Conservation (phyloP, 1,140 invertebrate species). For the Carposina sasakii region DNA sequence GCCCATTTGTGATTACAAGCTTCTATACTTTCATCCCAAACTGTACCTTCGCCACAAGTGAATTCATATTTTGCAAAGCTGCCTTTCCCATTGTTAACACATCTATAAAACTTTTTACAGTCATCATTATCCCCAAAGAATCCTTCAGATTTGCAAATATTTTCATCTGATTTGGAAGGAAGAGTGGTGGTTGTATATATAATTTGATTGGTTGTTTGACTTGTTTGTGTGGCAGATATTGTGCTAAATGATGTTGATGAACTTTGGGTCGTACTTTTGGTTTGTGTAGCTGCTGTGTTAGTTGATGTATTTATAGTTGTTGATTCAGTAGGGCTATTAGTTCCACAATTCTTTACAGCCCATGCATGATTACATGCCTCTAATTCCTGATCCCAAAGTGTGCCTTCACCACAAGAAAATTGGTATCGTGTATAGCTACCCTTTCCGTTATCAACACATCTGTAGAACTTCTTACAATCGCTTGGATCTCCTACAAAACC, state of each 20-base stretch:
- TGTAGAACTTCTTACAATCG: conserved; percentile 79
- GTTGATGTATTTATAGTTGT: conserved; percentile 17
- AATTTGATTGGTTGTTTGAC: neutral
- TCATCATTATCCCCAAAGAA: conserved; percentile 72
- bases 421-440: conserved; percentile 74
- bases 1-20: conserved; percentile 76
- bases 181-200: neutral
- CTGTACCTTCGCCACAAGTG: conserved; percentile 76
- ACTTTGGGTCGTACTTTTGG: conserved; percentile 14
- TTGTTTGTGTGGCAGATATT: conserved; percentile 6
- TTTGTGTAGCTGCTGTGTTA: conserved; percentile 10
- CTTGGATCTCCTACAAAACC: conserved; percentile 71
- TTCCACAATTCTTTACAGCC: conserved; percentile 67
- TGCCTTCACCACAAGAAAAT: conserved; percentile 77
- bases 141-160: conserved; percentile 52
- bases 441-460: conserved; percentile 76
- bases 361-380: conserved; percentile 76
- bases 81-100: conserved; percentile 75
- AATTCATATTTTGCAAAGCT: conserved; percentile 76
- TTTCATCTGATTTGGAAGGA: neutral
- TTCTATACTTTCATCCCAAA: conserved; percentile 75
- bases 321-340: too few relatives aligned
- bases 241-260: neutral
- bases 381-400: conserved; percentile 76
- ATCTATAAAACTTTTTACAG: conserved; percentile 80